phyloP scores from a whole-genome alignment of 1,140 invertebrate species.

The Sinella curviseta region DNA sequence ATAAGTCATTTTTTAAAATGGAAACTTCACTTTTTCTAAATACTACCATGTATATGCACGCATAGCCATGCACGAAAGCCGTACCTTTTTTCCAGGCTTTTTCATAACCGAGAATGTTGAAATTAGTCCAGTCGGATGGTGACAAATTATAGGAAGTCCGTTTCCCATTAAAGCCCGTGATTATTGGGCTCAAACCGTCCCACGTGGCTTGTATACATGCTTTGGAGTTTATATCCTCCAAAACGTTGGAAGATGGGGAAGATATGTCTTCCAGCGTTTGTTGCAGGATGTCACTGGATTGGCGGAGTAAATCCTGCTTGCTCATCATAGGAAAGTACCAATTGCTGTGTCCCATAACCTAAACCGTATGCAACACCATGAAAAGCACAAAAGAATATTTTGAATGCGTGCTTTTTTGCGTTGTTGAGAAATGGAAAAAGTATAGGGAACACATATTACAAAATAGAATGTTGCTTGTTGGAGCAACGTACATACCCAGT shows the following conservation, averaged over 20 bases:
- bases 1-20: too few species aligned
- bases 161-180: background rate
- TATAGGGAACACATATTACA: too few species aligned
- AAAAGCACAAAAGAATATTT: background rate
- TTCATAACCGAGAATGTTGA: conserved; percentile 5
- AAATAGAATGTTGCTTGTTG: too few species aligned
- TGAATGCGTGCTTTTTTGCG: background rate
- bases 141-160: background rate
- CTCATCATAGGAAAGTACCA: conserved; percentile 21
- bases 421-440: background rate
- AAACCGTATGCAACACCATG: background rate
- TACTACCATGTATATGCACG: too few species aligned
- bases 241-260: background rate
- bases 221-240: background rate
- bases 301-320: background rate
- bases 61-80: too few species aligned
- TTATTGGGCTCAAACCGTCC: background rate
- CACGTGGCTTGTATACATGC: conserved; percentile 5
- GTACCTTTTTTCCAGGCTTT: background rate
- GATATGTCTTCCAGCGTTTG: background rate
- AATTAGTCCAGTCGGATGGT: background rate
- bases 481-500: background rate
- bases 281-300: conserved; percentile 12
- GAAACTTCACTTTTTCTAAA: too few species aligned
- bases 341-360: background rate